A percentile compares a stretch with the other conserved stretches of the same genome.
These are phyloP conservation scores for Aporophyla nigra DNA, from an alignment of 2,888 invertebrate species.

Conservation along the genomic window DNA sequence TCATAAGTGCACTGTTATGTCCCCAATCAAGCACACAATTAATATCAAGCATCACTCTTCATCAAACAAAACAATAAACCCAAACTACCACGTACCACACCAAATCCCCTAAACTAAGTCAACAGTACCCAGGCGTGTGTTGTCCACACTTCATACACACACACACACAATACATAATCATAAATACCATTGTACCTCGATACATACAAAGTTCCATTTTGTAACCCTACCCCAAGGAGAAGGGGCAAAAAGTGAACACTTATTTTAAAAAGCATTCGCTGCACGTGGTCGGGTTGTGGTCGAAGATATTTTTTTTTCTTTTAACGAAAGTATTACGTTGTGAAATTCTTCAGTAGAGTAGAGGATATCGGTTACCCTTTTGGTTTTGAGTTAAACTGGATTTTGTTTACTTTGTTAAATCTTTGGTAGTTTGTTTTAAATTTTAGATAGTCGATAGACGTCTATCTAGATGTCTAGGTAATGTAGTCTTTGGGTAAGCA, in stretches of 20 bases:
- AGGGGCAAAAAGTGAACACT: constrained; percentile 84
- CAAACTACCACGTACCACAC: constrained; percentile 62
- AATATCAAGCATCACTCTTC: constrained; percentile 41
- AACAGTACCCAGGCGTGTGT: constrained; percentile 77
- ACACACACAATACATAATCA: constrained; percentile 48
- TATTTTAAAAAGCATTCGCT: constrained; percentile 82
- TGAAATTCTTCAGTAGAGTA: constrained; percentile 83
- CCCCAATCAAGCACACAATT: constrained; percentile 27
- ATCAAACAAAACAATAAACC: constrained; percentile 57
- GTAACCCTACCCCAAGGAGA: constrained; percentile 88
- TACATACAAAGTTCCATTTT: constrained; percentile 86
- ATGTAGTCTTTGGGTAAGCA: background rate
- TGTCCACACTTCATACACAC: constrained; percentile 77
- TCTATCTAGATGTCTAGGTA: background rate
- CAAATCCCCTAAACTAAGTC: constrained; percentile 70
- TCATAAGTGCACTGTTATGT: background rate
- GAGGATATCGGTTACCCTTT: constrained; percentile 79
- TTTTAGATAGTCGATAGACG: background rate
- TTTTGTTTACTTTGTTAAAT: constrained; percentile 32
- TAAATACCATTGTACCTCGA: constrained; percentile 67
- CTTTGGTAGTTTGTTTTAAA: background rate
- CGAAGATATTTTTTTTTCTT: constrained; percentile 81
- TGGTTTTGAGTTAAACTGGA: constrained; percentile 62
- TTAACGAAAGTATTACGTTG: constrained; percentile 86
- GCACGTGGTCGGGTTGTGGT: constrained; percentile 90